These are phyloP conservation scores for Steinernema scapterisci DNA, from an alignment of 2,888 invertebrate genomes.

Conservation along the genomic window DNA sequence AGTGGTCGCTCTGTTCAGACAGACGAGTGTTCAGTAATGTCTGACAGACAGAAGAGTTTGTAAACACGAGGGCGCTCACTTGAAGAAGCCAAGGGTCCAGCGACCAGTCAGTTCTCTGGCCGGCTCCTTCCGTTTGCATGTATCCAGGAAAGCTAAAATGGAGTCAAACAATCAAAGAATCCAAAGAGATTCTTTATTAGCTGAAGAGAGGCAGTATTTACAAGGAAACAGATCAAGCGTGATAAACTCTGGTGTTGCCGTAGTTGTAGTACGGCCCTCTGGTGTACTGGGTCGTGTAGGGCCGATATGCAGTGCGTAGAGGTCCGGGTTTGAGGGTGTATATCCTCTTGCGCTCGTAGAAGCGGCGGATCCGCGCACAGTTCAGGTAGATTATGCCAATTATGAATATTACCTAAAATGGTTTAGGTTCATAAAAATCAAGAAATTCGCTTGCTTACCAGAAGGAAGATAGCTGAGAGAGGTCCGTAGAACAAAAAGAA, in stretches of 20 bases:
- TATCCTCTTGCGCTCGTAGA: slow-evolving; percentile 47
- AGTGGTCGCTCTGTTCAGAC: no score
- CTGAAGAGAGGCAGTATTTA: neutral
- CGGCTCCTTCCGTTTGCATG: no score
- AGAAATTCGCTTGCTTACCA: no score
- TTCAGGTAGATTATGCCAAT: slow-evolving; percentile 54
- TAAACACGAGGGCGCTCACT: no score
- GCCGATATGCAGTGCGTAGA: slow-evolving; percentile 11
- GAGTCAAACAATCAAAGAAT: no score
- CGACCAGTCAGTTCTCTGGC: no score
- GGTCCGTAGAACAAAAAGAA: slow-evolving; percentile 14
- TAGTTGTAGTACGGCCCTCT: slow-evolving; percentile 12
- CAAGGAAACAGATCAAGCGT: neutral
- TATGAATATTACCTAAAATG: slow-evolving; percentile 47
- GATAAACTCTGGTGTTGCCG: slow-evolving; percentile 16
- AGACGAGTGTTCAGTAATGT: no score
- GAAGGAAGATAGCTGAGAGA: neutral
- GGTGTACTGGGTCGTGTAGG: slow-evolving; percentile 15
- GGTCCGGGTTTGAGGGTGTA: neutral
- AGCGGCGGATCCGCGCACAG: slow-evolving; percentile 47
- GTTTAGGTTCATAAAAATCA: neutral
- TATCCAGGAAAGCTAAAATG: no score
- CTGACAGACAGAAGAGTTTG: no score
- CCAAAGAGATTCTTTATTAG: slow-evolving; percentile 10
- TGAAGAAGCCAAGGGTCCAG: no score